phyloP scores from a whole-genome alignment of 2,888 invertebrate species.

The Amphimallon solstitiale region DNA sequence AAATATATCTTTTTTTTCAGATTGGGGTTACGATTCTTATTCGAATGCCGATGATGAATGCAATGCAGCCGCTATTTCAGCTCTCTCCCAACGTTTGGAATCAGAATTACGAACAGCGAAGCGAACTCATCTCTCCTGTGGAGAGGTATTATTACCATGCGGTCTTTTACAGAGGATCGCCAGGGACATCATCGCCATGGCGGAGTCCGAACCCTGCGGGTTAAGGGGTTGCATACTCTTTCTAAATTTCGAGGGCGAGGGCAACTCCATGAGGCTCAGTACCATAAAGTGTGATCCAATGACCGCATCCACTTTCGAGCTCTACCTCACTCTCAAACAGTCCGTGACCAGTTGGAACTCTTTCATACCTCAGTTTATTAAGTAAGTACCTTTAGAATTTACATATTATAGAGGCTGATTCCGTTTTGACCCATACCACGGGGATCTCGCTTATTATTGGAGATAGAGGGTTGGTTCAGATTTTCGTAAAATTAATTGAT shows the following conservation, averaged over 20 bases:
- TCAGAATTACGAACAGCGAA: constrained; percentile 83
- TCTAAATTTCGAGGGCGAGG: constrained; percentile 81
- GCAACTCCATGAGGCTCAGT: constrained; percentile 74
- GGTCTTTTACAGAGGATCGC: constrained; percentile 84
- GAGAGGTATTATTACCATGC: constrained; percentile 86
- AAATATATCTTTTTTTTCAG: constrained; percentile 48
- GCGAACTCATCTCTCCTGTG: constrained; percentile 81
- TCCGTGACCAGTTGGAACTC: constrained; percentile 87
- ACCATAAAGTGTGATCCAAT: constrained; percentile 86
- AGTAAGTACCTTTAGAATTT: constrained; percentile 69
- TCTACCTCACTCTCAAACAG: constrained; percentile 87
- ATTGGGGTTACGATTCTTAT: constrained; percentile 58
- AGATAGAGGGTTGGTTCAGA: no score
- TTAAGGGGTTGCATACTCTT: constrained; percentile 87
- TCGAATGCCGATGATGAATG: constrained; percentile 56
- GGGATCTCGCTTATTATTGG: no score
- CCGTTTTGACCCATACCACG: no score
- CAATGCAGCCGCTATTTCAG: constrained; percentile 69
- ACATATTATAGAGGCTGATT: no score
- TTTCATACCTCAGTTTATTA: constrained; percentile 86
- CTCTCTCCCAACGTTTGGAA: constrained; percentile 80
- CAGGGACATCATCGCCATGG: constrained; percentile 81
- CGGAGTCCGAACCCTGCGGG: constrained; percentile 91
- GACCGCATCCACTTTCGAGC: constrained; percentile 89
- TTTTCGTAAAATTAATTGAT: no score